Base-by-base conservation (phyloP, 37 sponge, comb jelly and placozoan species). In the Halisarca cf. caerulea region DNA sequence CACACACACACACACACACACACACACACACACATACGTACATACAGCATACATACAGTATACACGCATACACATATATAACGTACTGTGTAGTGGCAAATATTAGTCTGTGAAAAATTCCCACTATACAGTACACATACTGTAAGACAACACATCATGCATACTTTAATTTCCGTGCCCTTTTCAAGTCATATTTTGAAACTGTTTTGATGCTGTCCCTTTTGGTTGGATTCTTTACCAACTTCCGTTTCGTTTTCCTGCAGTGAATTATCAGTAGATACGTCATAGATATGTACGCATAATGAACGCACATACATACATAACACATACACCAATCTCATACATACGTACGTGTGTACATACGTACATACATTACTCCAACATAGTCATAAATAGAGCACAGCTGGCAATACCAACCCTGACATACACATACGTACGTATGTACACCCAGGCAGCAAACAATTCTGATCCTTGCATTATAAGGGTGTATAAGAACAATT, bases 141-240 rank as follows among this genome's bases (percentile, higher is more conserved):
- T n/a, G 37, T n/a, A 75, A n/a, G 24, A 75, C 33, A 42, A 27
- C 27, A 68, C 33, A 68, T 17, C 23, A 71, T 9, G 25, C 73
- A 1, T 57, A 79, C 88, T 55, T 91, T 54, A 59, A 89, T 45
- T 85, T 94, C 66, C 21, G 83, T 3, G 90, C 83, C 27, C 75
- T 85, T 80, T 94, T 85, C 17, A 87, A 47, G 80, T 96, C 97
- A 72, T 96, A 96, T 62, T 88, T 87, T 6, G 92, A 78, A 34
- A 61, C 86, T 23, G 97, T 94, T 58, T 88, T 87, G 77, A 96
- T 87, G 15, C 37, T 58, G 24, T 82, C 47, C 45, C 97, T 55
- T 24, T 83, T 74, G 9, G 87, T 41, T 27, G 95, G 94, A 28
- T 74, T 94, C 83, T 85, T 88, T 30, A 89, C 74, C 35, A 92